Conservation (phyloP, 1,140 invertebrate genomes). For the Euwallacea fornicatus region DNA sequence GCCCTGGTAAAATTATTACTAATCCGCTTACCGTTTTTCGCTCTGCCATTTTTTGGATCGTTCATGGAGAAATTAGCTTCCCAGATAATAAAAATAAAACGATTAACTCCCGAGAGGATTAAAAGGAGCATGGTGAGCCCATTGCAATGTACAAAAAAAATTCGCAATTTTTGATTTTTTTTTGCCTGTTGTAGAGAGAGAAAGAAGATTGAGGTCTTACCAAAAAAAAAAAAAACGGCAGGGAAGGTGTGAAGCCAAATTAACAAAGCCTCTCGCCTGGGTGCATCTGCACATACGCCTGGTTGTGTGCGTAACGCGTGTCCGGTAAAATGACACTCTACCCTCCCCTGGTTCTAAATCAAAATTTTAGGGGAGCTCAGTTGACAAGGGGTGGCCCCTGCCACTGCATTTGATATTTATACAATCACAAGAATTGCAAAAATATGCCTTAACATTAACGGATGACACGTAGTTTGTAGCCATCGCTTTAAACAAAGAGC, state of each 20-base stretch:
- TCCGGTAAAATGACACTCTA: conserved; percentile 19
- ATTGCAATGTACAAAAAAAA: no score
- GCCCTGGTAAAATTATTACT: conserved; percentile 43
- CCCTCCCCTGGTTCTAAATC: conserved; percentile 13
- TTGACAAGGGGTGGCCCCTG: not conserved
- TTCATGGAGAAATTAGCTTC: conserved; percentile 35
- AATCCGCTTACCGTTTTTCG: conserved; percentile 47
- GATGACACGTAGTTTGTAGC: no score
- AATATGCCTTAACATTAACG: no score
- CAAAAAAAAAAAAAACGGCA: conserved; percentile 18
- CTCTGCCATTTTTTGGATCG: conserved; percentile 29
- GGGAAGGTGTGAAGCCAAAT: conserved; percentile 15
- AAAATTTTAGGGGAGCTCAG: conserved; percentile 13
- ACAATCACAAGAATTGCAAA: not conserved
- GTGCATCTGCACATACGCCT: conserved; percentile 22
- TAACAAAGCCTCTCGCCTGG: conserved; percentile 17
- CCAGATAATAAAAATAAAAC: conserved; percentile 29
- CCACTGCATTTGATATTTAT: conserved; percentile 11
- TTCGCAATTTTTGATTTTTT: no score
- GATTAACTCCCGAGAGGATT: conserved; percentile 5
- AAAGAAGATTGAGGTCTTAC: not conserved
- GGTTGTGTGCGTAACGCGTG: conserved; percentile 20
- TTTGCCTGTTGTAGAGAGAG: not conserved
- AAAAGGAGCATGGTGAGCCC: not conserved
- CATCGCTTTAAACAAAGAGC: no score